phyloP scores from a whole-genome alignment of 2,113 vertebrate genomes.

The Ellobius talpinus region DNA sequence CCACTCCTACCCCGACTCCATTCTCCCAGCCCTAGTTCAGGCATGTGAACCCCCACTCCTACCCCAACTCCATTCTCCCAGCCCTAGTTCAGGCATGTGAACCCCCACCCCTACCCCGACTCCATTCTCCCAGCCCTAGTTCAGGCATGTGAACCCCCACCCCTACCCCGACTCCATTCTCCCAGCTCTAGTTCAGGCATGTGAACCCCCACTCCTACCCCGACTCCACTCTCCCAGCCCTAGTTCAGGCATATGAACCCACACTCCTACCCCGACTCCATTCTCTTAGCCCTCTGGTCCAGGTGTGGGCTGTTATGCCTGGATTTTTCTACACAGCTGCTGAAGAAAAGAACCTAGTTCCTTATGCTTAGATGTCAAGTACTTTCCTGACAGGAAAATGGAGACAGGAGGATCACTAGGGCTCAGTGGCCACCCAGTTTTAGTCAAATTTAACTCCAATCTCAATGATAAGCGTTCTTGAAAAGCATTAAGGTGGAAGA shows the following conservation, averaged over 20 bases:
- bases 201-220: not conserved
- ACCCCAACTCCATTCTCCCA: not conserved
- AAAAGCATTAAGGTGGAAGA: not conserved
- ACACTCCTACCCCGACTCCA: not conserved
- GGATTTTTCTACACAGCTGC: not conserved
- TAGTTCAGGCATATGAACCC: too few relatives aligned
- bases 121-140: too few relatives aligned
- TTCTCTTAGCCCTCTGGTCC: not conserved
- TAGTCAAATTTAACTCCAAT: not conserved
- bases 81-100: too few relatives aligned
- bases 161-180: not conserved
- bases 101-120: not conserved
- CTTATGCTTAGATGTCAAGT: not conserved
- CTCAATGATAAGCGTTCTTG: not conserved
- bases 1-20: rapidly evolving
- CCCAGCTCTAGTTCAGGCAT: too few relatives aligned
- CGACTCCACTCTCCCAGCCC: too few relatives aligned
- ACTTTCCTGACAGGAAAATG: not conserved
- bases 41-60: not conserved
- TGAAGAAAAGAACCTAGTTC: not conserved
- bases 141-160: too few relatives aligned
- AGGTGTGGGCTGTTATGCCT: not conserved
- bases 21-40: not conserved
- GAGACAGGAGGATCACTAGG: not conserved
- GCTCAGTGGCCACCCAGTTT: not conserved